Conservation (phyloP, 1,140 invertebrate genomes). For the Wasmannia auropunctata region DNA sequence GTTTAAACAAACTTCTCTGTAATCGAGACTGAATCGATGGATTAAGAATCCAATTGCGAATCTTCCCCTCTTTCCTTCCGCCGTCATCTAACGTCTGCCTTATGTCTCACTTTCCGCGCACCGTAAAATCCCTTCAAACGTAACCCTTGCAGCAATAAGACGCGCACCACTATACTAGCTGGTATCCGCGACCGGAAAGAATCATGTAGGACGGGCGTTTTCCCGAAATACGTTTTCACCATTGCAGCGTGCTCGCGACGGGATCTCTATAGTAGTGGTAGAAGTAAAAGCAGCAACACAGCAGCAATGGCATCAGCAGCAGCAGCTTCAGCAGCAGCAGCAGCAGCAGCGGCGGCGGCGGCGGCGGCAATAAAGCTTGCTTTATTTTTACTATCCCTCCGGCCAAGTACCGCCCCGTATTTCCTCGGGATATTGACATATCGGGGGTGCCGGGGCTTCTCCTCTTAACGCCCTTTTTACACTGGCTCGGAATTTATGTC, state of each 20-base stretch:
- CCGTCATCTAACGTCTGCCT: constrained; percentile 46
- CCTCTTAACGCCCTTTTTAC: constrained; percentile 77
- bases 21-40: constrained; percentile 74
- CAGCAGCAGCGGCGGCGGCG: constrained; percentile 42
- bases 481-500: constrained; percentile 75
- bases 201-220: constrained; percentile 52
- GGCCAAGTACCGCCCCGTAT: constrained; percentile 77
- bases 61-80: constrained; percentile 50
- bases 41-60: constrained; percentile 77
- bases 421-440: constrained; percentile 81
- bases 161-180: not conserved
- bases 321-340: constrained; percentile 53
- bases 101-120: constrained; percentile 21
- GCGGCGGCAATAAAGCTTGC: constrained; percentile 77
- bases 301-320: not conserved
- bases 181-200: not conserved
- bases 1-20: constrained; percentile 68
- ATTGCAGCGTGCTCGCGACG: not conserved
- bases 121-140: constrained; percentile 63
- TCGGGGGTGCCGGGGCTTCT: constrained; percentile 72
- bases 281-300: constrained; percentile 51
- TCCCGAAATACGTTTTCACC: constrained; percentile 74
- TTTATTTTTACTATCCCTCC: constrained; percentile 81
- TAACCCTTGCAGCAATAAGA: not conserved
- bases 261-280: constrained; percentile 28